Conservation (phyloP, 2,113 vertebrate genomes). For the Propithecus coquereli region DNA sequence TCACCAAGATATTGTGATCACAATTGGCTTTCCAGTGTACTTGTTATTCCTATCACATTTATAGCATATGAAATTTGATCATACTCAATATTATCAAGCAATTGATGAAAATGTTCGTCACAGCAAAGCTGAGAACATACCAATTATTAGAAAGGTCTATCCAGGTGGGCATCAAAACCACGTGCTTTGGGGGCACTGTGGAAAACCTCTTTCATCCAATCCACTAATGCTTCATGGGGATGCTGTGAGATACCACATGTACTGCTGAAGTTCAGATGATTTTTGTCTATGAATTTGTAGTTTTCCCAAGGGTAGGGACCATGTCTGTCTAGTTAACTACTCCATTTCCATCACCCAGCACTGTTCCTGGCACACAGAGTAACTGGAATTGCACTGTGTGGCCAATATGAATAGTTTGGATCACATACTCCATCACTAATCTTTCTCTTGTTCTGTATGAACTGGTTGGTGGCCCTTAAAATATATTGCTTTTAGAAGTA, state of each 20-base stretch:
- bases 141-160: neutral
- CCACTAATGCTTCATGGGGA: neutral
- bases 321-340: neutral
- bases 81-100: neutral
- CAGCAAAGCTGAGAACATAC: neutral
- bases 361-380: neutral
- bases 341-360: neutral
- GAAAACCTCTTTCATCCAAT: neutral
- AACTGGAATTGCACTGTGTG: neutral
- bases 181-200: neutral
- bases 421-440: neutral
- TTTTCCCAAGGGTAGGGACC: neutral
- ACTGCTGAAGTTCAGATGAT: neutral
- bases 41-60: neutral
- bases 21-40: neutral
- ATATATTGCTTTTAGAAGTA: neutral
- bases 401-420: neutral
- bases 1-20: neutral
- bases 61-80: neutral
- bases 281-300: neutral
- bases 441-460: neutral
- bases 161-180: neutral
- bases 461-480: neutral
- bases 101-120: neutral
- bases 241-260: neutral